Evolutionary conservation across 1,140 invertebrate genomes (phyloP), one percentile per base, ranked within the genome.

Genomic region (Cylas formicarius): DNA sequence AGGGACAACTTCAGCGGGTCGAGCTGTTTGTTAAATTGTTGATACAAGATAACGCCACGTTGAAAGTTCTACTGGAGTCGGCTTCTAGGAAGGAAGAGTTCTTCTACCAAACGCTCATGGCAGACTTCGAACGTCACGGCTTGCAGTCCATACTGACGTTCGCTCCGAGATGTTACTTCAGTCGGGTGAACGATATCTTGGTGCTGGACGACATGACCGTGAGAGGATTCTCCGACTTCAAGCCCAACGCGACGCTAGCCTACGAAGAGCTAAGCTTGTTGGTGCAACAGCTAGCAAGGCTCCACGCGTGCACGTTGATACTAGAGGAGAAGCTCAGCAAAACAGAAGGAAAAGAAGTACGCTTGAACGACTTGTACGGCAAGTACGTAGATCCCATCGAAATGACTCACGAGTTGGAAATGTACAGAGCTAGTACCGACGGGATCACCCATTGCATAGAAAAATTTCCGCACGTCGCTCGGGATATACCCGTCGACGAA

Each of bases 41-140:
- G 14, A 23, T 39, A 18, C 10, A 4, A 17, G 4, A 4, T 3
- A 32, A 14, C 5, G 44, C 32, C 18, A 2, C n/a, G 1, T 4
- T 32, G 13, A 20, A 21, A 24, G 36, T 18, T 8, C 40, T 10
- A 5, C 40, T 2, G n/a, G 34, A 16, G 21, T 1, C 11, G 36
- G 44, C 27, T 24, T 35, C 11, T 2, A 39, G 40, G 18, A 46
- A 32, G 22, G 44, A 46, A 26, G 36, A 46, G 17, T 46, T 46
- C 21, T 46, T 46, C 24, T 46, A 46, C 17, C 26, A 13, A 1
- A 33, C 6, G 3, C 14, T 46, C 3, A 29, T 9, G 34, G 35
- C 35, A 2, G n/a, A 33, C 3, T 46, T 28, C 21, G 1, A 8
- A 14, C 14, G 24, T 9, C 14, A 46, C 16, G 28, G 36, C 5